Evolutionary conservation across 2,888 invertebrate genomes (phyloP).

Genomic region (Trilocha varians): DNA sequence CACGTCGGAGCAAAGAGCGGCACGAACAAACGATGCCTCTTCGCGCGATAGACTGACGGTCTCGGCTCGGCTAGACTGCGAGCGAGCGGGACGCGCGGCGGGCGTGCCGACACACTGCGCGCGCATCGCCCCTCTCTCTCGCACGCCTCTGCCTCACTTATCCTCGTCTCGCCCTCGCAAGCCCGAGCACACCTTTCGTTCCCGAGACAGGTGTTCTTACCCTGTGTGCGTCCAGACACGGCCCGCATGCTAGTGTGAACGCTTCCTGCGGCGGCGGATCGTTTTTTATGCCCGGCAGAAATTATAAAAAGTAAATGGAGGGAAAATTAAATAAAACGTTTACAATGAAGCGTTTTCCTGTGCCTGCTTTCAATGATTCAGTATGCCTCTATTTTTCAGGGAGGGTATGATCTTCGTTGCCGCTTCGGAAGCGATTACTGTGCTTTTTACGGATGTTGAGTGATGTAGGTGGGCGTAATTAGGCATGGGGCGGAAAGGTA

Average conservation of each 20-base stretch:
- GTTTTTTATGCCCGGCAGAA: conserved; percentile 71
- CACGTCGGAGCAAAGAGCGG: conserved; percentile 62
- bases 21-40: conserved; percentile 61
- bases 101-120: conserved; percentile 64
- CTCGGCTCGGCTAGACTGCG: conserved; percentile 41
- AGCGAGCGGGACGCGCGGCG: conserved; percentile 68
- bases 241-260: conserved; percentile 45
- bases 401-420: conserved; percentile 42
- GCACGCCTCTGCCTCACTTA: conserved; percentile 32
- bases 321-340: conserved; percentile 74
- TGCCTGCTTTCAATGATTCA: conserved; percentile 70
- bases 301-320: conserved; percentile 74
- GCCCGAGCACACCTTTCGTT: conserved; percentile 69
- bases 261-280: conserved; percentile 71
- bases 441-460: conserved; percentile 63
- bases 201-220: conserved; percentile 69
- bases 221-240: conserved; percentile 62
- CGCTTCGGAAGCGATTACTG: conserved; percentile 43
- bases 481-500: conserved; percentile 70
- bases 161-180: conserved; percentile 42
- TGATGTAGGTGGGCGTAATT: conserved; percentile 70
- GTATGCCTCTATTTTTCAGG: conserved; percentile 64
- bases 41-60: conserved; percentile 68
- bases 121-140: conserved; percentile 56
- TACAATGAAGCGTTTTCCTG: conserved; percentile 72